A percentile compares a stretch with the other conserved stretches of the same genome.
Conservation (phyloP, 2,888 invertebrate genomes). For the Drosophila borborema region DNA sequence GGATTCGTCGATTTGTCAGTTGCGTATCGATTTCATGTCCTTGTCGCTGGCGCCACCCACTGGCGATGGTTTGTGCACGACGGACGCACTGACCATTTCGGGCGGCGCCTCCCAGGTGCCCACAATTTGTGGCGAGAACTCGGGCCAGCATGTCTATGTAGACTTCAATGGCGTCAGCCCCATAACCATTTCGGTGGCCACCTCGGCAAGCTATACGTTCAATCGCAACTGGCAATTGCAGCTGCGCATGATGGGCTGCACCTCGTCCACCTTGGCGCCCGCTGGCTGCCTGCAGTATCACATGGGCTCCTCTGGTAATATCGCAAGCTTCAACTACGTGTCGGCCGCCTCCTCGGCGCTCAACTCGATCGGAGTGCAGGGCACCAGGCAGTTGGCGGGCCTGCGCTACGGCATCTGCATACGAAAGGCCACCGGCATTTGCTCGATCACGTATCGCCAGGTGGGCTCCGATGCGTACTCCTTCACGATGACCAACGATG, state of each 20-base stretch:
- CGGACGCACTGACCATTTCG: constrained; percentile 89
- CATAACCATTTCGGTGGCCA: constrained; percentile 89
- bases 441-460: constrained; percentile 89
- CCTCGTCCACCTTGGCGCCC: constrained; percentile 90
- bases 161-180: constrained; percentile 90
- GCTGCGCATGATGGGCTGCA: constrained; percentile 90
- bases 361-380: constrained; percentile 86
- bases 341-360: constrained; percentile 87
- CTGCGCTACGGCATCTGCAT: constrained; percentile 92
- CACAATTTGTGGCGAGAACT: constrained; percentile 92
- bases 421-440: constrained; percentile 90
- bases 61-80: constrained; percentile 89
- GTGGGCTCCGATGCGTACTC: constrained; percentile 87
- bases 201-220: constrained; percentile 87
- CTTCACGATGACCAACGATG: constrained; percentile 90
- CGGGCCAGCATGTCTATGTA: constrained; percentile 91
- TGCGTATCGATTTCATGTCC: constrained; percentile 92
- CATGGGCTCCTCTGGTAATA: constrained; percentile 87
- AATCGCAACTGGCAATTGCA: constrained; percentile 91
- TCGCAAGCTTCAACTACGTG: constrained; percentile 92
- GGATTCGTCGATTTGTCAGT: constrained; percentile 87
- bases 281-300: constrained; percentile 92
- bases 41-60: constrained; percentile 90
- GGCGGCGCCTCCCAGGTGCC: constrained; percentile 90
- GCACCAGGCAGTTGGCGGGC: constrained; percentile 90